These are phyloP conservation scores for Alectura lathami DNA, from an alignment of 2,113 vertebrate genomes.

Conservation along the genomic window DNA sequence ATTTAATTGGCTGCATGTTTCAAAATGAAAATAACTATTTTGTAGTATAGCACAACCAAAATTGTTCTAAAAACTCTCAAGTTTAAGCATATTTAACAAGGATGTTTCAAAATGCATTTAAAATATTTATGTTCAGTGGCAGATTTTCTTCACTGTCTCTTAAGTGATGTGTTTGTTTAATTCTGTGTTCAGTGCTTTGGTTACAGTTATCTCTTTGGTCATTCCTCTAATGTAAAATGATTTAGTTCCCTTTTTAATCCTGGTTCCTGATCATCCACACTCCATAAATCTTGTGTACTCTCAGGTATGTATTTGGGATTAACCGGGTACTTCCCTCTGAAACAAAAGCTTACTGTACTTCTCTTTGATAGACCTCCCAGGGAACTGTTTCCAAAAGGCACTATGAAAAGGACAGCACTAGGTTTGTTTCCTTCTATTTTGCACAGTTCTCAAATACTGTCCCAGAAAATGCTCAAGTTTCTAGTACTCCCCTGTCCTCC, in stretches of 20 bases:
- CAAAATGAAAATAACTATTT: neutral
- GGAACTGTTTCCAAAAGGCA: neutral
- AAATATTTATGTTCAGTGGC: neutral
- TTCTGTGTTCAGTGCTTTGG: neutral
- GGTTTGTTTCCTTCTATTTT: neutral
- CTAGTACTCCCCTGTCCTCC: rapidly evolving
- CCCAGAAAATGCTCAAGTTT: neutral
- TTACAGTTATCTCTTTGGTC: neutral
- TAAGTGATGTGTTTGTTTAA: neutral
- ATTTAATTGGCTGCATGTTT: neutral
- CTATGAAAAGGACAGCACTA: neutral
- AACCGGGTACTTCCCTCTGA: neutral
- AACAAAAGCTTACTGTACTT: neutral
- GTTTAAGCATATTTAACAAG: neutral
- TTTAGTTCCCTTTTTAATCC: neutral
- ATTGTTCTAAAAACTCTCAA: neutral
- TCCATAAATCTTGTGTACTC: neutral
- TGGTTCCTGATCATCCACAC: neutral
- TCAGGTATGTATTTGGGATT: neutral
- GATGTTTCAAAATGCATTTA: neutral
- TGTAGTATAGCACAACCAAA: neutral
- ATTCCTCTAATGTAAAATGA: neutral
- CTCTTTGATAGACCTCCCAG: neutral
- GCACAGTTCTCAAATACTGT: neutral
- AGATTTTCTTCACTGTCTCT: neutral